Conservation (phyloP, 2,797 vertebrate species). For the Mormyrus hasselquistii region DNA sequence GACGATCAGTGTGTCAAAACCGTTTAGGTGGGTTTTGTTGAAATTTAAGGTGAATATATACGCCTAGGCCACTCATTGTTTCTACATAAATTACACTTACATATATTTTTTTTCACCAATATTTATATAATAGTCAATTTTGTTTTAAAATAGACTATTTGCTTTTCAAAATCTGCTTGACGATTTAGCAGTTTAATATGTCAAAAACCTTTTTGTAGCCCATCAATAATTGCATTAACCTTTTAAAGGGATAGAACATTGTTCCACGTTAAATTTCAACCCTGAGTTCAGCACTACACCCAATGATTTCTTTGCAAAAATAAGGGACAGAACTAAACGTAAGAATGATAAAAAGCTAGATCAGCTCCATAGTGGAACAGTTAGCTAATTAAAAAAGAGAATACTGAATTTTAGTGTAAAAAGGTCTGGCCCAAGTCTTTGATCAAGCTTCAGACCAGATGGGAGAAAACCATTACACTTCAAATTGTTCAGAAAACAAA, state of each 20-base stretch:
- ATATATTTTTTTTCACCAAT: slow-evolving; percentile 13
- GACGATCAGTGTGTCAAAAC: not conserved
- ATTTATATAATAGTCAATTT: slow-evolving; percentile 3
- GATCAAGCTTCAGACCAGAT: slow-evolving; percentile 9
- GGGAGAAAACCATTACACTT: not conserved
- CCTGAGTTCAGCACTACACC: slow-evolving; percentile 14
- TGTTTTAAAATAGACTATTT: not conserved
- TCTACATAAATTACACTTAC: slow-evolving; percentile 28
- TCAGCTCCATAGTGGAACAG: not conserved
- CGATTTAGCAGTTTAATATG: not conserved
- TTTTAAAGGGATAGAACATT: not conserved
- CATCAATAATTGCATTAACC: not conserved
- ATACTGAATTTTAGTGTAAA: not conserved
- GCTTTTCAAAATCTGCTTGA: not conserved
- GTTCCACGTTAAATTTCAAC: not conserved
- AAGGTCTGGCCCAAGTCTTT: not conserved
- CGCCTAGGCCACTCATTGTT: slow-evolving; percentile 36
- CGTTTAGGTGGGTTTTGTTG: not conserved
- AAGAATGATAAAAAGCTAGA: not conserved
- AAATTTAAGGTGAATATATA: not conserved
- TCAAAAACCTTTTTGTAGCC: slow-evolving; percentile 13
- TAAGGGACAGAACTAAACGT: not conserved
- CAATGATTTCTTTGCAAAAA: slow-evolving; percentile 2
- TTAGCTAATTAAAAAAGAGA: not conserved
- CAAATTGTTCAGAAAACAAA: not conserved